Evolutionary conservation across 2,888 invertebrate genomes (phyloP), one percentile per base, ranked within the genome.

Genomic region (Heterodera filipjevi): DNA sequence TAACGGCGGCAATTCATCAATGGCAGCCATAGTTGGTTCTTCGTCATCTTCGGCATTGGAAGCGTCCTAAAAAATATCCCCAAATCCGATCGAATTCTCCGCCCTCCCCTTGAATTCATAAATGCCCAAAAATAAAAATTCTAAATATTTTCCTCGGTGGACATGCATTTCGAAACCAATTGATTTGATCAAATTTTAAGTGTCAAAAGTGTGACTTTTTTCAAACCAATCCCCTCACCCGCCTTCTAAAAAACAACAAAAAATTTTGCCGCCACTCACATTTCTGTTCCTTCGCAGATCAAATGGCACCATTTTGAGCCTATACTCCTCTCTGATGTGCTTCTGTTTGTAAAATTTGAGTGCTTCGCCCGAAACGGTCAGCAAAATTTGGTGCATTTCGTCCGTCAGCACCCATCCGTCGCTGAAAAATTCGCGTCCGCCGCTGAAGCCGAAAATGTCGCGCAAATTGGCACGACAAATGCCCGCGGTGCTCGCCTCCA

Each of bases 291-390:
- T 73, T 19, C 49, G 49, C 59, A 89, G 82, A 79, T 89, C 89
- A 70, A 88, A 66, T 14, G 89, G 87, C n/a, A 85, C 84, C 76
- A 87, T 79, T 74, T 83, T 84, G 66, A 89, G 80, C 3, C 85
- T 82, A 78, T 87, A 87, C 71, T 84, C 80, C 53, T 83, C 82
- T 16, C 85, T 77, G n/a, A 83, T 82, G 68, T 86, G 79, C 22
- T 85, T 82, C 16, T 59, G 35, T 74, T 88, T 88, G 81, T 85
- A 88, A 80, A 87, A 89, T 75, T 87, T 87, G 68, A 89, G 76
- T 8, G 89, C 86, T 46, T 83, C 84, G 59, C 89, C 89, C 66
- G 86, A 85, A 71, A 89, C 77, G 39, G 85, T 78, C 12, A 88
- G 79, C 22, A 86, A 79, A 19, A 89, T 85, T 71, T 86, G 84